These are phyloP conservation scores for Pseudorasbora parva DNA, from an alignment of 2,113 vertebrate species.

Conservation along the genomic window DNA sequence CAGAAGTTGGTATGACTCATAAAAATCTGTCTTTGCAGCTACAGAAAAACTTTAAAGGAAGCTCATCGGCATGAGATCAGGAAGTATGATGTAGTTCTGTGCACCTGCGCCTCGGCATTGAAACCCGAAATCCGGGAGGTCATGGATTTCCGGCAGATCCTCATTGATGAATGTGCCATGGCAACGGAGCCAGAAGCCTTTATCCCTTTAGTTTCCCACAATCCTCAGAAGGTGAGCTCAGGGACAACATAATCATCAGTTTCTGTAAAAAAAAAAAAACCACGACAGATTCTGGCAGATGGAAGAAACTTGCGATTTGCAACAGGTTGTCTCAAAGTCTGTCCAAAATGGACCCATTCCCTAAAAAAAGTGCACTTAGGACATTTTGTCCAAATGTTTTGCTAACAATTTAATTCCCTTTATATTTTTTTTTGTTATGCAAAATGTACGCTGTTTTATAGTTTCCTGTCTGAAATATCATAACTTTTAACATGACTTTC, in stretches of 20 bases:
- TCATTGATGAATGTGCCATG: slow-evolving; percentile 84
- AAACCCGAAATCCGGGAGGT: background rate
- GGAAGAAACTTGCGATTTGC: background rate
- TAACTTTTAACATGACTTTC: background rate
- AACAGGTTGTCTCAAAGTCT: background rate
- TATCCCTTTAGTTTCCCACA: slow-evolving; percentile 79
- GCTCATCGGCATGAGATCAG: slow-evolving; percentile 67
- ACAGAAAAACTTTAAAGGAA: slow-evolving; percentile 30
- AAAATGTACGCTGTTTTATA: too few relatives aligned
- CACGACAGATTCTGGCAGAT: background rate
- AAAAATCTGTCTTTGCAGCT: slow-evolving; percentile 63
- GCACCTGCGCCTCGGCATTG: slow-evolving; percentile 74
- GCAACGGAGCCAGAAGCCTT: slow-evolving; percentile 84
- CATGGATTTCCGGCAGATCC: slow-evolving; percentile 74
- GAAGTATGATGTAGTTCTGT: slow-evolving; percentile 74
- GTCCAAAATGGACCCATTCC: background rate
- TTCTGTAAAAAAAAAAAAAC: background rate
- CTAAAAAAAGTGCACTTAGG: background rate
- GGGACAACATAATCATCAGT: background rate
- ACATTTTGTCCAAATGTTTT: background rate
- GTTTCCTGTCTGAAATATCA: background rate
- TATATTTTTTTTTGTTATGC: too few relatives aligned
- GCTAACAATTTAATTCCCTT: too few relatives aligned
- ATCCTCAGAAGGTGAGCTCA: slow-evolving; percentile 71
- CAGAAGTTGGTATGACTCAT: background rate